phyloP scores from a whole-genome alignment of 2,113 vertebrate genomes.

The Phycodurus eques region DNA sequence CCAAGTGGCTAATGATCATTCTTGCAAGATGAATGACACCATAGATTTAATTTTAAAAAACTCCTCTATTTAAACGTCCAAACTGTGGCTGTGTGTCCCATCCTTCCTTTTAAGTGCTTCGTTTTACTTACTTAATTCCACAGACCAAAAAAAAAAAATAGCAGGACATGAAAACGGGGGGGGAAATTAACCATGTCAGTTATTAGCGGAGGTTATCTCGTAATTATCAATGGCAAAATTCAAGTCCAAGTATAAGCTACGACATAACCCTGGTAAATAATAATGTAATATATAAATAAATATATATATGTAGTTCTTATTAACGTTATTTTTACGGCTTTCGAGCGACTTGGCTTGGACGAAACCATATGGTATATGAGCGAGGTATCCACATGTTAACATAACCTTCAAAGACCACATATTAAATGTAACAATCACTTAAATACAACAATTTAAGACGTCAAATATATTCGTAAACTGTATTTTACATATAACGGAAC shows the following conservation, averaged over 20 bases:
- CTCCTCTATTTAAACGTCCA: neutral
- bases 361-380: conserved; percentile 29
- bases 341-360: conserved; percentile 9
- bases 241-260: neutral
- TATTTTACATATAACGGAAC: accelerated
- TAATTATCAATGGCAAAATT: neutral
- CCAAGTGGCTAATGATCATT: conserved; percentile 11
- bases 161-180: no score
- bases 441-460: no score
- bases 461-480: accelerated
- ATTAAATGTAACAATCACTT: neutral
- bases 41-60: neutral
- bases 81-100: neutral
- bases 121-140: neutral
- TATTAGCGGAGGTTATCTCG: neutral
- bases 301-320: no score
- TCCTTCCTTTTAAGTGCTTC: neutral
- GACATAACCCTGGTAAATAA: neutral
- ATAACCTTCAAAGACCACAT: neutral
- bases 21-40: neutral
- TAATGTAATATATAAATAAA: neutral
- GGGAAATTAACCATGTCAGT: no score
- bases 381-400: neutral
- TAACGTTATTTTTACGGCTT: neutral
- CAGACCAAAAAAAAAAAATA: neutral